Conservation (phyloP, 2,797 vertebrate genomes). For the Schizothorax lantsangensis region DNA sequence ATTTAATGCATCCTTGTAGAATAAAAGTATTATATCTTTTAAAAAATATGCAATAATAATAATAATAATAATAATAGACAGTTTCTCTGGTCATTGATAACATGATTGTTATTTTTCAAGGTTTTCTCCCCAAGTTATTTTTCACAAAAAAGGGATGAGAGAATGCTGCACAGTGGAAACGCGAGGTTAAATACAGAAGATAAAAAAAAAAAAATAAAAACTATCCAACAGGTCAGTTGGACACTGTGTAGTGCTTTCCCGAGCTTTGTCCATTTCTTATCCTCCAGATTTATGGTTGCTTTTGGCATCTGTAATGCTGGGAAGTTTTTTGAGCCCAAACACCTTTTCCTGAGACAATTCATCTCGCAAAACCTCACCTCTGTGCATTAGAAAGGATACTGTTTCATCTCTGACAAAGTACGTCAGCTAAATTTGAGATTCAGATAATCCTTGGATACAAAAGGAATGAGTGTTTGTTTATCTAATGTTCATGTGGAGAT, state of each 20-base stretch:
- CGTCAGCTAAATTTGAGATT: background rate
- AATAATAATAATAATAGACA: background rate
- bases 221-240: background rate
- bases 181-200: background rate
- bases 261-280: background rate
- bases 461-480: background rate
- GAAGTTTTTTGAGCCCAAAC: background rate
- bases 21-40: background rate
- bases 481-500: slow-evolving; percentile 27
- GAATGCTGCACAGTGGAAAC: slow-evolving; percentile 10
- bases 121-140: background rate
- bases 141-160: background rate
- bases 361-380: background rate
- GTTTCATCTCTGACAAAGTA: slow-evolving; percentile 15
- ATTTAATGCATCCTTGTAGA: background rate
- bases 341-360: slow-evolving; percentile 31
- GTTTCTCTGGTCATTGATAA: background rate
- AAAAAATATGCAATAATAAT: background rate
- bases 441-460: slow-evolving; percentile 16
- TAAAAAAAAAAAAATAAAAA: background rate
- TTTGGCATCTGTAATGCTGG: slow-evolving; percentile 17
- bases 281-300: background rate
- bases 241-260: background rate
- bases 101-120: background rate
- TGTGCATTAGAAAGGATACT: slow-evolving; percentile 7